Conservation (phyloP, 1,140 invertebrate species). For the Chlorops oryzae region DNA sequence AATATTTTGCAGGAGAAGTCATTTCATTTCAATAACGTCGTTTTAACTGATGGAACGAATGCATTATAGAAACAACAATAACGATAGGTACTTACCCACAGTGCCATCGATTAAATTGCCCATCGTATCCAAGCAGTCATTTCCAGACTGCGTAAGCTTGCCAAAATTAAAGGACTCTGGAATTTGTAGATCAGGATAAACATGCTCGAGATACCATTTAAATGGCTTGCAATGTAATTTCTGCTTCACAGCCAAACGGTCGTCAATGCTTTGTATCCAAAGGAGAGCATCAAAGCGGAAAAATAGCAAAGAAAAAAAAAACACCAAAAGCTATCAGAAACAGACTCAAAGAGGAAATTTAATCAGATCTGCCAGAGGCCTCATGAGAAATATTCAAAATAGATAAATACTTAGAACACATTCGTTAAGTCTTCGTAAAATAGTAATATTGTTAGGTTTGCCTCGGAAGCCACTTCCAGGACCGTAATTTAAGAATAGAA, state of each 20-base stretch:
- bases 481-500: too few species aligned
- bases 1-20: too few species aligned
- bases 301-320: not conserved
- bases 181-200: constrained; percentile 87
- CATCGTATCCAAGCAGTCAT: constrained; percentile 86
- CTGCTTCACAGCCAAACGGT: constrained; percentile 74
- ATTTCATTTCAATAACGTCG: too few species aligned
- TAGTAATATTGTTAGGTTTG: too few species aligned
- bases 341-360: too few species aligned
- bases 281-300: not conserved
- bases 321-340: too few species aligned
- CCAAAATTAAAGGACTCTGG: constrained; percentile 56
- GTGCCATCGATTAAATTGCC: constrained; percentile 82
- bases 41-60: not conserved
- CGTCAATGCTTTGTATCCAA: constrained; percentile 64
- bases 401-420: too few species aligned
- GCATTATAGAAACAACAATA: not conserved
- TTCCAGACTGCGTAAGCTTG: constrained; percentile 70
- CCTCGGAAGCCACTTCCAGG: too few species aligned
- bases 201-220: constrained; percentile 94
- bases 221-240: constrained; percentile 89
- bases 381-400: too few species aligned
- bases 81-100: constrained; percentile 55
- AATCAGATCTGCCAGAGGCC: too few species aligned
- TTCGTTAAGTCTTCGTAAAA: too few species aligned